phyloP scores from a whole-genome alignment of 2,113 vertebrate genomes.

The Heptranchias perlo region DNA sequence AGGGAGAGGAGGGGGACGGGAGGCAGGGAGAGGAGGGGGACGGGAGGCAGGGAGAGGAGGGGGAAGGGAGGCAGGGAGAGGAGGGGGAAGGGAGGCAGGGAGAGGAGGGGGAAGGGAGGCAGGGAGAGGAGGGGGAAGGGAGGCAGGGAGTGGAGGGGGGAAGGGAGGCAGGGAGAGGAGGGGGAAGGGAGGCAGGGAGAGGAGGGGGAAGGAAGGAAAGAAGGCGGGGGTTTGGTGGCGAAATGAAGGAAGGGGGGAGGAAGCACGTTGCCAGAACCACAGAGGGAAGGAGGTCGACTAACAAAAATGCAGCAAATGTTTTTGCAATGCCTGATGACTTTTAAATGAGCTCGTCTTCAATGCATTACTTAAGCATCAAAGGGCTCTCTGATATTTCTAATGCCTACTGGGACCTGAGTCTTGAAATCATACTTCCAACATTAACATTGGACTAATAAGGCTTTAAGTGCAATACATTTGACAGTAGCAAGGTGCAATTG shows the following conservation, averaged over 20 bases:
- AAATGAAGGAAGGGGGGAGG: too few relatives aligned
- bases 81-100: constrained; percentile 14
- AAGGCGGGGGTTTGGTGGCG: not conserved
- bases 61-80: not conserved
- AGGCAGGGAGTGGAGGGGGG: not conserved
- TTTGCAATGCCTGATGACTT: not conserved
- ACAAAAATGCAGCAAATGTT: not conserved
- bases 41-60: too few relatives aligned
- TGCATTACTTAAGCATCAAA: not conserved
- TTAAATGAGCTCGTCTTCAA: not conserved
- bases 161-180: not conserved
- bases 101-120: not conserved
- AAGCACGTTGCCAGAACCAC: too few relatives aligned
- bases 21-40: too few relatives aligned
- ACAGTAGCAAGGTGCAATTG: not conserved
- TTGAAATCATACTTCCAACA: not conserved
- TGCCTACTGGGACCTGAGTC: not conserved
- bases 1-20: not conserved
- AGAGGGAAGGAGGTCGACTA: not conserved
- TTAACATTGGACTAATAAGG: not conserved
- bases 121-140: not conserved
- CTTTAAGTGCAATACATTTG: not conserved
- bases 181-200: too few relatives aligned
- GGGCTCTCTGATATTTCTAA: not conserved
- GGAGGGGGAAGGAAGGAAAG: too few relatives aligned